A percentile compares a stretch with the other conserved stretches of the same genome.
Evolutionary conservation across 53 echinoderm and acorn worm genomes (phyloP).

Genomic region (Holothuria scabra): DNA sequence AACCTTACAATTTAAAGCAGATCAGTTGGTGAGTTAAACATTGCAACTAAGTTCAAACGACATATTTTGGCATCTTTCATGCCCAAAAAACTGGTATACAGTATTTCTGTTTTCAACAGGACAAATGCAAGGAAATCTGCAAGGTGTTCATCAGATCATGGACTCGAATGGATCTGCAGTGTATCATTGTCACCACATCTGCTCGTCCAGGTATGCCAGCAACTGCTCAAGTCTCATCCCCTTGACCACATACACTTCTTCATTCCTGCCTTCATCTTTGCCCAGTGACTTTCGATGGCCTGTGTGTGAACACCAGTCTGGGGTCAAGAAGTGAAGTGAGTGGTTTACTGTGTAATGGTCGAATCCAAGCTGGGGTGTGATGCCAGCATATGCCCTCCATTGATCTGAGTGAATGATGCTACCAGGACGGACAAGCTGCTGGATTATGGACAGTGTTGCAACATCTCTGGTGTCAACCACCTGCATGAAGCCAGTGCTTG

Average conservation of each 20-base stretch:
- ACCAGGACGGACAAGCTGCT: background rate
- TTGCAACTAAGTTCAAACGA: too few relatives aligned
- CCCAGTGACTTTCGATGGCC: background rate
- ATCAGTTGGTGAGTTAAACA: too few relatives aligned
- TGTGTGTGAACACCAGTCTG: background rate
- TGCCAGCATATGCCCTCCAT: conserved; percentile 12
- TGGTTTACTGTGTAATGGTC: background rate
- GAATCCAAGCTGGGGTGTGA: background rate
- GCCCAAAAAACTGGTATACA: too few relatives aligned
- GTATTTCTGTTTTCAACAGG: too few relatives aligned
- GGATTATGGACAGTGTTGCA: conserved; percentile 21
- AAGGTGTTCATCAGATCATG: background rate
- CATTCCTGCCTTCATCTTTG: background rate
- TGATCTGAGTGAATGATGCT: conserved; percentile 34
- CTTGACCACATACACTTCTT: too few relatives aligned
- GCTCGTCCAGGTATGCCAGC: too few relatives aligned
- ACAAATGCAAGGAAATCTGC: too few relatives aligned
- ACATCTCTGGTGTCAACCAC: too few relatives aligned
- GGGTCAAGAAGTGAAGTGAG: background rate
- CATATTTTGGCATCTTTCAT: too few relatives aligned
- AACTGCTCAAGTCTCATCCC: too few relatives aligned
- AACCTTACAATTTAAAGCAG: too few relatives aligned
- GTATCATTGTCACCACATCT: background rate
- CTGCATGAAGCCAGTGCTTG: conserved; percentile 5
- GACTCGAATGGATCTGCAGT: background rate